A percentile compares a stretch with the other conserved stretches of the same genome.
Conservation (phyloP, 2,888 invertebrate species). For the Osmoderma eremita region DNA sequence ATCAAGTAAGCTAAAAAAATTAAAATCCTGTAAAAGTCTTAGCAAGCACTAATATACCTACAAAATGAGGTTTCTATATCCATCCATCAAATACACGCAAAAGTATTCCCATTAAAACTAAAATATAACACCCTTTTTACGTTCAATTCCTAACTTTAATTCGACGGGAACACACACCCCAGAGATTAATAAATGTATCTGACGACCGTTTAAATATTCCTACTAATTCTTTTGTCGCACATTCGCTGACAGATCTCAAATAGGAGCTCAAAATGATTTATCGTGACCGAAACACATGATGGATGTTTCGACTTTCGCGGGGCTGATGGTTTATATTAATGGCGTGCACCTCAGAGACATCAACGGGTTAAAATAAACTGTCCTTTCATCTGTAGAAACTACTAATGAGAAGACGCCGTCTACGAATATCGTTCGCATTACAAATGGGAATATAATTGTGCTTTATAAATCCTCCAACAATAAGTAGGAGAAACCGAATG, state of each 20-base stretch:
- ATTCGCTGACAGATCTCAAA: constrained; percentile 22
- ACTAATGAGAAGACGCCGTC: constrained; percentile 32
- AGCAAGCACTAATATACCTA: too few species aligned
- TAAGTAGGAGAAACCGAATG: constrained; percentile 29
- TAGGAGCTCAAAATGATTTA: constrained; percentile 23
- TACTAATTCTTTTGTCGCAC: neutral
- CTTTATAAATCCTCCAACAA: constrained; percentile 33
- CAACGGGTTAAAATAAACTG: constrained; percentile 40
- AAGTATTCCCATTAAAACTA: too few species aligned
- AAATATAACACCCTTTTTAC: too few species aligned
- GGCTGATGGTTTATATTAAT: constrained; percentile 33
- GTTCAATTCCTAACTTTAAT: too few species aligned
- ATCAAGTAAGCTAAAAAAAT: too few species aligned
- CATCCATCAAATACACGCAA: too few species aligned
- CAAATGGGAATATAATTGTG: constrained; percentile 40
- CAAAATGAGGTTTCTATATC: too few species aligned
- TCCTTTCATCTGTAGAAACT: constrained; percentile 31
- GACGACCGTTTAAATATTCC: constrained; percentile 11
- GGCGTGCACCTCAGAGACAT: constrained; percentile 30
- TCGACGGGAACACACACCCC: too few species aligned
- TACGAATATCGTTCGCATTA: constrained; percentile 33
- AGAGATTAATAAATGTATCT: too few species aligned
- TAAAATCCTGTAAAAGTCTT: too few species aligned
- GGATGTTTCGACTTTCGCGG: constrained; percentile 33
- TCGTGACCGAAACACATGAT: constrained; percentile 23